Conservation (phyloP, 23 tunicate species). For the Ciona savignyi region DNA sequence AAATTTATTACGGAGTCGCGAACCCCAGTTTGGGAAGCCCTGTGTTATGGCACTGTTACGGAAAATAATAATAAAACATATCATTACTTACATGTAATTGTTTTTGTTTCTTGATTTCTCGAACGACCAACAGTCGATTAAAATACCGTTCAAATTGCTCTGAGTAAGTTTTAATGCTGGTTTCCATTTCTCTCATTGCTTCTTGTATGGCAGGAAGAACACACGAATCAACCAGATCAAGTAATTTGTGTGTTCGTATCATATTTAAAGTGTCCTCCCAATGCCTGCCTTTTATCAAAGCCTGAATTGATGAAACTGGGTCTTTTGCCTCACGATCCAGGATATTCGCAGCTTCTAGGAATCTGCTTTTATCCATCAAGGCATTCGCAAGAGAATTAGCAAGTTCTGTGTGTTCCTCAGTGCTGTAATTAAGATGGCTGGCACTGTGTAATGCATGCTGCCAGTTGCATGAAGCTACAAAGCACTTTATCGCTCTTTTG, state of each 20-base stretch:
- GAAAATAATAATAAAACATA: too few species aligned
- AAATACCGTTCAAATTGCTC: constrained; percentile 24
- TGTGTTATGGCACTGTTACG: too few species aligned
- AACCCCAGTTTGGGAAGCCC: too few species aligned
- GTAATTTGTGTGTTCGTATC: constrained; percentile 17
- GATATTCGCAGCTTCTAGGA: constrained; percentile 55
- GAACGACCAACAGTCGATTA: constrained; percentile 26
- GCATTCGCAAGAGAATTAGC: constrained; percentile 29
- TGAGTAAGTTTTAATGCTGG: background rate
- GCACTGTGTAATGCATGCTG: constrained; percentile 45
- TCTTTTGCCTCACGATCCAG: constrained; percentile 34
- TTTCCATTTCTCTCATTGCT: background rate
- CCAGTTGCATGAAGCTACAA: constrained; percentile 24
- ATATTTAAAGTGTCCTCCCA: constrained; percentile 49
- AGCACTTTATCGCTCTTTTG: constrained; percentile 68
- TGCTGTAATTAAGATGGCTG: constrained; percentile 21
- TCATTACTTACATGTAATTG: background rate
- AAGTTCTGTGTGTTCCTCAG: constrained; percentile 10
- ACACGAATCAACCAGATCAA: constrained; percentile 25
- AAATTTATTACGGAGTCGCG: too few species aligned
- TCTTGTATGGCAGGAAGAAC: constrained; percentile 32
- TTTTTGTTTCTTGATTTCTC: constrained; percentile 55
- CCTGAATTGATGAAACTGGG: constrained; percentile 19
- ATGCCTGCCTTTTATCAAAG: constrained; percentile 38
- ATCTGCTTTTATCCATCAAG: constrained; percentile 15